These are phyloP conservation scores for Acanthurus tractus DNA, from an alignment of 2,797 vertebrate species.

Conservation along the genomic window DNA sequence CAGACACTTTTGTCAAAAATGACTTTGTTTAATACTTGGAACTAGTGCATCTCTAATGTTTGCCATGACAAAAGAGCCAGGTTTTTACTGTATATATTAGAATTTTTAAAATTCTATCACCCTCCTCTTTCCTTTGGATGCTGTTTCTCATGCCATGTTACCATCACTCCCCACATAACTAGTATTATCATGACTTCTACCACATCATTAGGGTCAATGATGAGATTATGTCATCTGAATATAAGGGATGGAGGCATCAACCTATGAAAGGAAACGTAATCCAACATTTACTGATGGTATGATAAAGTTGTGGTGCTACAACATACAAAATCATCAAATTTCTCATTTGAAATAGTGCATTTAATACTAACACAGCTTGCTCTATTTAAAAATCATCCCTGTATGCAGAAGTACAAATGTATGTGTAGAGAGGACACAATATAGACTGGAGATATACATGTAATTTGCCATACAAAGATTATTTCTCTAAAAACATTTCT, in stretches of 20 bases:
- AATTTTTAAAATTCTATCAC: no score
- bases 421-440: neutral
- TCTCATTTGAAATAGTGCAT: neutral
- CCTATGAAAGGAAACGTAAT: neutral
- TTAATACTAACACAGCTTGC: neutral
- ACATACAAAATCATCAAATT: neutral
- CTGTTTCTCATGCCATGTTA: slow-evolving; percentile 6
- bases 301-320: neutral
- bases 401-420: neutral
- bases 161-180: neutral
- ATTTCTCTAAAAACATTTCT: neutral
- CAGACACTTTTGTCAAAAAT: no score
- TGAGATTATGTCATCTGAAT: neutral
- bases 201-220: neutral
- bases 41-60: no score
- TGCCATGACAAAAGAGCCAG: no score
- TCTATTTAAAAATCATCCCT: neutral
- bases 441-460: neutral
- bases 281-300: neutral
- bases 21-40: no score
- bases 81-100: no score
- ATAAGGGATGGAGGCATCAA: neutral
- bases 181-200: neutral
- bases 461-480: neutral
- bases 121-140: neutral